These are phyloP conservation scores for Heliconius nattereri DNA, from an alignment of 1,140 invertebrate genomes.

Conservation along the genomic window DNA sequence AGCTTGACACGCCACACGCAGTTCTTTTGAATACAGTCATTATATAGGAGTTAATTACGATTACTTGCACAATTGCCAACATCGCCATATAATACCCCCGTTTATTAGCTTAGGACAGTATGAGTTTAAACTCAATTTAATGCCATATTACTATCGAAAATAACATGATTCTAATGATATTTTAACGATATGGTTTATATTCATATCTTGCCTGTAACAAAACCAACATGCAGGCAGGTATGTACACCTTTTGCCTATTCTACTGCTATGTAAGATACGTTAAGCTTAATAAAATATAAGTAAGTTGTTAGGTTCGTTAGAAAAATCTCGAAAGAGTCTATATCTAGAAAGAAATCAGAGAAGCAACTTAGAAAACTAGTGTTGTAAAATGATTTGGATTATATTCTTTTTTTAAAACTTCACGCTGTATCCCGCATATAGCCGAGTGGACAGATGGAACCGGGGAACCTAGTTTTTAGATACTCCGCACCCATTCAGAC, in stretches of 20 bases:
- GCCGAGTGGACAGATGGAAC: fast-evolving
- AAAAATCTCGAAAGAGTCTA: too few relatives aligned
- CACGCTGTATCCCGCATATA: too few relatives aligned
- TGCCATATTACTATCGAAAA: background rate
- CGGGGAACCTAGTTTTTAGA: too few relatives aligned
- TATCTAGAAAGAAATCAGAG: too few relatives aligned
- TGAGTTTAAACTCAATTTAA: background rate
- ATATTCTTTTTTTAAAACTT: too few relatives aligned
- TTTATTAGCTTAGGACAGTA: background rate
- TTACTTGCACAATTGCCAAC: background rate
- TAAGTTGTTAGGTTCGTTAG: too few relatives aligned
- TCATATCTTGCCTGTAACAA: background rate
- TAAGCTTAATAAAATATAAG: background rate
- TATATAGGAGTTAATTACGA: background rate
- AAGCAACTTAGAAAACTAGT: too few relatives aligned
- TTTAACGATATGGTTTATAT: background rate
- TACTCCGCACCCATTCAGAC: too few relatives aligned
- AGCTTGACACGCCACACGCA: background rate
- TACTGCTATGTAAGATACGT: background rate
- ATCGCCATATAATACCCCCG: background rate
- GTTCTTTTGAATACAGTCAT: background rate
- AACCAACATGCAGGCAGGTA: background rate
- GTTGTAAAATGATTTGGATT: too few relatives aligned
- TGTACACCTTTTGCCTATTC: background rate
- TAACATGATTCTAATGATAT: background rate